Conservation (phyloP, 2,113 vertebrate species). For the Eubucco bourcierii region DNA sequence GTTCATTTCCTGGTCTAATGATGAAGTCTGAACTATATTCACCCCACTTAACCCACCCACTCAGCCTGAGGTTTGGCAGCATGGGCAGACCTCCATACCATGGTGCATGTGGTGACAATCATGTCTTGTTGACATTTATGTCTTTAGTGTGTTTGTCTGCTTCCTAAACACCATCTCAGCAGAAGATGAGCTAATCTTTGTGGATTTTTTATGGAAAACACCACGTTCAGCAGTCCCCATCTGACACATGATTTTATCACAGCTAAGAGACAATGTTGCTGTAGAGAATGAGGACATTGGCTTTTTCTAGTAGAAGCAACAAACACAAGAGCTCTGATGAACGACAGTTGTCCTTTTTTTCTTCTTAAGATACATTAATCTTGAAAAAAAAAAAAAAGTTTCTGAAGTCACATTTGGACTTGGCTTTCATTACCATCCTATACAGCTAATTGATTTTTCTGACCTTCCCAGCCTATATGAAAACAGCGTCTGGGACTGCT, state of each 20-base stretch:
- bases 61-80: neutral
- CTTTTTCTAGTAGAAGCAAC: neutral
- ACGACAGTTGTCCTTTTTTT: neutral
- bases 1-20: neutral
- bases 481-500: neutral
- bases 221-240: neutral
- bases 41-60: neutral
- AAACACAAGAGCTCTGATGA: neutral
- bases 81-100: neutral
- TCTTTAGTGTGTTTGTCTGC: neutral
- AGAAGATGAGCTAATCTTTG: neutral
- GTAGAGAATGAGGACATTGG: neutral
- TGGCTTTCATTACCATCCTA: neutral
- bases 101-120: accelerated
- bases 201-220: neutral
- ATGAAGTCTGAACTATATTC: neutral
- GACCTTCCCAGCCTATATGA: slow-evolving; percentile 35
- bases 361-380: neutral
- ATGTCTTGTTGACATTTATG: neutral
- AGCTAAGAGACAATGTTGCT: neutral
- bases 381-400: slow-evolving; percentile 31
- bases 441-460: slow-evolving; percentile 61
- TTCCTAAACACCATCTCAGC: neutral
- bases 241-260: neutral
- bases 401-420: slow-evolving; percentile 37